A percentile compares a stretch with the other conserved stretches of the same genome.
phyloP scores from a whole-genome alignment of 2,113 vertebrate species.

The Lipophrys pholis region DNA sequence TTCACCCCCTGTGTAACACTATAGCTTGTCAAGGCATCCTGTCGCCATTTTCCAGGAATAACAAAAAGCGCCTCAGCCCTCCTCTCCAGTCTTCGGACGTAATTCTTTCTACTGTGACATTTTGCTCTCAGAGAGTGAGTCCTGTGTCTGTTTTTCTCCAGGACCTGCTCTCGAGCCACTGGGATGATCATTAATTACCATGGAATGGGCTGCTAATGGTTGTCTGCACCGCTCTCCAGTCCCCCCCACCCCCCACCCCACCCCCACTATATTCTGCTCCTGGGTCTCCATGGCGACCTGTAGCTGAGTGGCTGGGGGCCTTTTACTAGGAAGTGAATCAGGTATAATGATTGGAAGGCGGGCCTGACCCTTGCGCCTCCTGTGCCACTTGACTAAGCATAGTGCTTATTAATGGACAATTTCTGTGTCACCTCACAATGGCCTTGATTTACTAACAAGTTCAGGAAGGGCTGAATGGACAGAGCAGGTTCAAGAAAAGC shows the following conservation, averaged over 20 bases:
- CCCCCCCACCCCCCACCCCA: too few species aligned
- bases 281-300: slow-evolving; percentile 82
- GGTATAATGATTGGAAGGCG: slow-evolving; percentile 73
- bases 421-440: slow-evolving; percentile 68
- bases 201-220: slow-evolving; percentile 80
- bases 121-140: slow-evolving; percentile 46
- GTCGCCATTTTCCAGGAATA: slow-evolving; percentile 45
- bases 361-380: slow-evolving; percentile 66
- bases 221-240: slow-evolving; percentile 61
- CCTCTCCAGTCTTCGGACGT: slow-evolving; percentile 27
- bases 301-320: slow-evolving; percentile 64
- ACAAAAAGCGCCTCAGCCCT: slow-evolving; percentile 23
- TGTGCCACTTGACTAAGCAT: slow-evolving; percentile 75
- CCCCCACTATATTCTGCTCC: slow-evolving; percentile 33
- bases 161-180: slow-evolving; percentile 70
- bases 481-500: slow-evolving; percentile 42
- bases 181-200: slow-evolving; percentile 81
- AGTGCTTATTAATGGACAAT: slow-evolving; percentile 76
- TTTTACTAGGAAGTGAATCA: slow-evolving; percentile 71
- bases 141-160: slow-evolving; percentile 53
- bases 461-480: slow-evolving; percentile 17
- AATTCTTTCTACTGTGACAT: slow-evolving; percentile 56
- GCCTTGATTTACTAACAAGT: slow-evolving; percentile 65
- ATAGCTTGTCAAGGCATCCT: slow-evolving; percentile 11
- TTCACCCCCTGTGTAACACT: neutral